These are phyloP conservation scores for Danio jaintianensis DNA, from an alignment of 2,797 vertebrate species.

Conservation along the genomic window DNA sequence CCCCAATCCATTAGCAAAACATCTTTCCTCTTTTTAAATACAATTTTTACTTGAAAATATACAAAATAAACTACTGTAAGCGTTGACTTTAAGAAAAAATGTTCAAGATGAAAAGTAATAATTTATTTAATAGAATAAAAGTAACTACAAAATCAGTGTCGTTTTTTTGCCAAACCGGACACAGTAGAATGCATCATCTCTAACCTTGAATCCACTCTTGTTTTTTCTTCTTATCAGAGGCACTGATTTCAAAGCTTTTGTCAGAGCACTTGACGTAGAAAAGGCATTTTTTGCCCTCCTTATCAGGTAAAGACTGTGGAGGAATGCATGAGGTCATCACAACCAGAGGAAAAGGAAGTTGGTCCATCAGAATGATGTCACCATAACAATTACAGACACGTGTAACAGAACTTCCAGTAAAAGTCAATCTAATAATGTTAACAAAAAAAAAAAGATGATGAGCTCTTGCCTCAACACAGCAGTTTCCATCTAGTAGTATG, in stretches of 20 bases:
- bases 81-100: not conserved
- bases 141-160: not conserved
- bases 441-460: slow-evolving; percentile 12
- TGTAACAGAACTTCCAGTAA: not conserved
- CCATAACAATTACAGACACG: not conserved
- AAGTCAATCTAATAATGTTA: not conserved
- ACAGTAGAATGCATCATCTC: slow-evolving; percentile 33
- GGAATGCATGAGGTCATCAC: slow-evolving; percentile 34
- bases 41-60: not conserved
- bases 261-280: slow-evolving; percentile 90
- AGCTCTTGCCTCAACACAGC: slow-evolving; percentile 87
- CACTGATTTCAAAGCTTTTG: slow-evolving; percentile 96
- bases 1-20: not conserved
- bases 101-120: not conserved
- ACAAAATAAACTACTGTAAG: no score
- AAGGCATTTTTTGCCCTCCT: slow-evolving; percentile 96
- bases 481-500: slow-evolving; percentile 87
- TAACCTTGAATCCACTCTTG: slow-evolving; percentile 99
- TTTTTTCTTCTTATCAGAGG: slow-evolving; percentile 97
- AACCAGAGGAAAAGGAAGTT: slow-evolving; percentile 42
- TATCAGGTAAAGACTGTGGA: slow-evolving; percentile 89
- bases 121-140: not conserved
- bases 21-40: not conserved
- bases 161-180: not conserved
- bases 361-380: slow-evolving; percentile 18